Evolutionary conservation across 1,140 invertebrate genomes (phyloP).

Genomic region (Hestina assimilis): DNA sequence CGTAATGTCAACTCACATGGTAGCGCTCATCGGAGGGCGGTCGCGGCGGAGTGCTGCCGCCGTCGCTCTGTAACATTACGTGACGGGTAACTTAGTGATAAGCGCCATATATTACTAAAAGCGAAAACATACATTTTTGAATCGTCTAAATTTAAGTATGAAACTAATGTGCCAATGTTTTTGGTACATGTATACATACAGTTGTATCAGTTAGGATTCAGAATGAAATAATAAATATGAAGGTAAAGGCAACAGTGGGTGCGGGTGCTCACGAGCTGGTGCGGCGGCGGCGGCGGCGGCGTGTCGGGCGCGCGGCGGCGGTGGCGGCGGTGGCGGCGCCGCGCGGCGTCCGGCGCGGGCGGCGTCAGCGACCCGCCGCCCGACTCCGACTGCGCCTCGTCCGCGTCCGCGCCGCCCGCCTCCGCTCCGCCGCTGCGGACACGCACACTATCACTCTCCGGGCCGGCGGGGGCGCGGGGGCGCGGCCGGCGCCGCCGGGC

Average conservation of each 20-base stretch:
- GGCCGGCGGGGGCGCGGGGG: neutral
- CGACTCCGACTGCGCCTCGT: constrained; percentile 16
- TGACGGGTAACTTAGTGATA: too few species aligned
- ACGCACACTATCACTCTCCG: too few species aligned
- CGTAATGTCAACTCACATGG: constrained; percentile 11
- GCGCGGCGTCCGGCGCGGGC: constrained; percentile 10
- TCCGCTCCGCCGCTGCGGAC: constrained; percentile 32
- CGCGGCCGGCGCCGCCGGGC: constrained; percentile 10
- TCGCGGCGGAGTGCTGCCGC: constrained; percentile 45
- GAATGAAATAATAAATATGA: too few species aligned
- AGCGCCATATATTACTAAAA: too few species aligned
- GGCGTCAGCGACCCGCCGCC: neutral
- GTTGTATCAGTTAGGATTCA: too few species aligned
- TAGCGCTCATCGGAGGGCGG: constrained; percentile 31
- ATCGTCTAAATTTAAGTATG: too few species aligned
- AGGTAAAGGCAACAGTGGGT: too few species aligned
- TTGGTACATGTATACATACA: too few species aligned
- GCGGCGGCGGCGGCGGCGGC: constrained; percentile 11
- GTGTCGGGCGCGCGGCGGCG: constrained; percentile 29
- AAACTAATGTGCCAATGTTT: too few species aligned
- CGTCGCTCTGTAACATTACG: constrained; percentile 36
- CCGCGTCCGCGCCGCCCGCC: constrained; percentile 16
- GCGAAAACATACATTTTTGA: too few species aligned
- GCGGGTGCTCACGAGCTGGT: constrained; percentile 34
- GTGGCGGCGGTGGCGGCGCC: constrained; percentile 28